Conservation (phyloP, 2,888 invertebrate species). For the Apotomis turbidana region DNA sequence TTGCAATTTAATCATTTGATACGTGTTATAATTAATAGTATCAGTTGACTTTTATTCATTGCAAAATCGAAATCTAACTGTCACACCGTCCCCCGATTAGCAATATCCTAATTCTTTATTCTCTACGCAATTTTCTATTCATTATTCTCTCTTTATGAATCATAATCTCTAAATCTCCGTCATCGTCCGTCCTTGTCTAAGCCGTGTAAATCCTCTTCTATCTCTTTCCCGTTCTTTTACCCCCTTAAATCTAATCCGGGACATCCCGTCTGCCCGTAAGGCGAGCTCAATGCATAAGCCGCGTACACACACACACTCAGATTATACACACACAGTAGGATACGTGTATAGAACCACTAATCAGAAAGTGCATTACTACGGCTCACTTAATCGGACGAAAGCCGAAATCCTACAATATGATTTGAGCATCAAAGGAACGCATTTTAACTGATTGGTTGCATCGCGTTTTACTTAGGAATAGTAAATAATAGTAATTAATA, state of each 20-base stretch:
- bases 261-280: constrained; percentile 76
- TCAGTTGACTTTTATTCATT: no score
- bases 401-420: constrained; percentile 21
- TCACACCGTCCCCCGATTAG: constrained; percentile 56
- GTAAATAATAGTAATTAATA: background rate
- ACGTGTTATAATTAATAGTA: no score
- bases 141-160: constrained; percentile 81
- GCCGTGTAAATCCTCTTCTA: constrained; percentile 53
- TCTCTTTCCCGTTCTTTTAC: constrained; percentile 78
- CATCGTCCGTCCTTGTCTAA: constrained; percentile 64
- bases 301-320: constrained; percentile 43
- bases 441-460: background rate
- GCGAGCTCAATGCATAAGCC: constrained; percentile 62
- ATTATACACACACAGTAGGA: constrained; percentile 40
- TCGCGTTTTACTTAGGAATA: background rate
- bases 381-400: constrained; percentile 18
- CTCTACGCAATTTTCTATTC: constrained; percentile 81
- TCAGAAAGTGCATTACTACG: constrained; percentile 32
- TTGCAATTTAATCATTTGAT: no score
- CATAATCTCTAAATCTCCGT: constrained; percentile 82
- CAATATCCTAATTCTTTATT: constrained; percentile 64
- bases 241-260: constrained; percentile 83
- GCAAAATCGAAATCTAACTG: constrained; percentile 36
- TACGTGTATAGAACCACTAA: background rate
- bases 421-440: background rate